These are phyloP conservation scores for Eubasilissa splendida DNA, from an alignment of 2,888 invertebrate genomes.

Conservation along the genomic window DNA sequence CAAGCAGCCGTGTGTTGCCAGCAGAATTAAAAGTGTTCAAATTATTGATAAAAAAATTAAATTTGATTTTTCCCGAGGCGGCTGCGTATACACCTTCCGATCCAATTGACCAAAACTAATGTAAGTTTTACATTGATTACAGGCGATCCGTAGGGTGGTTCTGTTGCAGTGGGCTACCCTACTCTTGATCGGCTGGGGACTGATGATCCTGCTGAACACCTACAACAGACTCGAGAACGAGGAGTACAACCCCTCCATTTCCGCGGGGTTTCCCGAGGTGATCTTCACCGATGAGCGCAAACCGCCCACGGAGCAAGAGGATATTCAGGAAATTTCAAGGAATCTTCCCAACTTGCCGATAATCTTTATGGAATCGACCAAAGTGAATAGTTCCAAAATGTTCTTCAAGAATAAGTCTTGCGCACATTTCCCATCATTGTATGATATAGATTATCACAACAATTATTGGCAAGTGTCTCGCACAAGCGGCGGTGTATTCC, in stretches of 20 bases:
- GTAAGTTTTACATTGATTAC: too few relatives aligned
- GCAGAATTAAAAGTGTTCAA: too few relatives aligned
- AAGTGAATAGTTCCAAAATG: not conserved
- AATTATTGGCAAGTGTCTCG: slow-evolving; percentile 9
- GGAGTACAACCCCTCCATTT: not conserved
- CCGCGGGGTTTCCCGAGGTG: not conserved
- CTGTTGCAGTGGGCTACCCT: not conserved
- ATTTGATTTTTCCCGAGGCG: too few relatives aligned
- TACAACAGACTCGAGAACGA: not conserved
- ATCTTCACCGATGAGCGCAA: not conserved
- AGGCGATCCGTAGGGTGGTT: too few relatives aligned
- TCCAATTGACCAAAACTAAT: too few relatives aligned
- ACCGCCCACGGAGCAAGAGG: slow-evolving; percentile 73
- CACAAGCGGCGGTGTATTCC: not conserved
- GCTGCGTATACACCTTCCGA: too few relatives aligned
- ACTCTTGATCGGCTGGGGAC: not conserved
- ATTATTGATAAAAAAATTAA: too few relatives aligned
- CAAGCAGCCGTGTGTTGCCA: too few relatives aligned
- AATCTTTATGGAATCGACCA: slow-evolving; percentile 72
- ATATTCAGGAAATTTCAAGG: slow-evolving; percentile 78
- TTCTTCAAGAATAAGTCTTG: slow-evolving; percentile 10
- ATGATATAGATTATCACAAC: not conserved
- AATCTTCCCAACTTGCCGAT: slow-evolving; percentile 81
- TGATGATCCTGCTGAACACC: not conserved
- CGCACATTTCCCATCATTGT: not conserved